Conservation (phyloP, 2,797 vertebrate genomes). For the Neosilurus hyrtlii region DNA sequence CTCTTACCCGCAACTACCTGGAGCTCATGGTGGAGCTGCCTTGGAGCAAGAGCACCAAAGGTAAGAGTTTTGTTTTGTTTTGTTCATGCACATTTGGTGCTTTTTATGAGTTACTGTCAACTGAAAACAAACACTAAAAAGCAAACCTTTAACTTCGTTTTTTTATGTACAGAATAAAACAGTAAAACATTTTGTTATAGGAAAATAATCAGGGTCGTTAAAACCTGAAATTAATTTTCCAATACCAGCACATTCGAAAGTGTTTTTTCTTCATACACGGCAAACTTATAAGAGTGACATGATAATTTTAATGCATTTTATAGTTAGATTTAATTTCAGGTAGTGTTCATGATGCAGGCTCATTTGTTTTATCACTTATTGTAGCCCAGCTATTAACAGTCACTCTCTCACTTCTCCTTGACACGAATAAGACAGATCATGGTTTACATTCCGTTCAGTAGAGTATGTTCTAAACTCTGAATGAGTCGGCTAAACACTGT, state of each 20-base stretch:
- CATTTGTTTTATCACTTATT: neutral
- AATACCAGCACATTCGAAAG: neutral
- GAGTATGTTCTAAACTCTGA: too few species aligned
- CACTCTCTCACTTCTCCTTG: neutral
- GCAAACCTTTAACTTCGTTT: neutral
- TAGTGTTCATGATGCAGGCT: neutral
- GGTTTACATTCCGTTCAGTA: too few species aligned
- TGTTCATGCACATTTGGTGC: neutral
- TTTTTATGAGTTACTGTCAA: neutral
- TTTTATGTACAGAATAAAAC: neutral
- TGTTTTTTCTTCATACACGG: neutral
- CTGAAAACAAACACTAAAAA: neutral
- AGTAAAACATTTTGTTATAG: neutral
- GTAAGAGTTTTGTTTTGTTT: conserved; percentile 63
- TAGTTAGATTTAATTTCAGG: neutral
- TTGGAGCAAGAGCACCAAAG: conserved; percentile 91
- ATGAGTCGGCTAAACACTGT: too few species aligned
- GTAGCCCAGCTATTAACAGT: neutral
- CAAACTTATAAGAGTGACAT: too few species aligned
- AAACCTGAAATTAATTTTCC: neutral
- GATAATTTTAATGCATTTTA: neutral
- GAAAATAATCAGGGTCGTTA: neutral
- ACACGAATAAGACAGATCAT: neutral
- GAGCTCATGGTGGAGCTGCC: conserved; percentile 97
- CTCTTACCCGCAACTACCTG: conserved; percentile 92